Conservation (phyloP, 2,797 vertebrate species). For the Poliocrania exsul region DNA sequence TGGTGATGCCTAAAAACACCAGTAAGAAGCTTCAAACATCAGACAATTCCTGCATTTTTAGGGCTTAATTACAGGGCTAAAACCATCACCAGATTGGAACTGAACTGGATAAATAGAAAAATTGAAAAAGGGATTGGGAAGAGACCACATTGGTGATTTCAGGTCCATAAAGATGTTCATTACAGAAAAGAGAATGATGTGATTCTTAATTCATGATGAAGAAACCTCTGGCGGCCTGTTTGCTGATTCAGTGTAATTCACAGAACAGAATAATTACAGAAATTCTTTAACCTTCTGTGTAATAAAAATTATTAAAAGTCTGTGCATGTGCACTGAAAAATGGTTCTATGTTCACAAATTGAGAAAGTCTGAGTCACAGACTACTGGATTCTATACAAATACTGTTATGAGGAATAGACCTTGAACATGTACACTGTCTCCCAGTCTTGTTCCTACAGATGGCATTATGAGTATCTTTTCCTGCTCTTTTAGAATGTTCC, state of each 20-base stretch:
- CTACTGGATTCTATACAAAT: background rate
- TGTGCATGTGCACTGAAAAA: background rate
- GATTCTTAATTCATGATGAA: background rate
- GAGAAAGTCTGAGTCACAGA: background rate
- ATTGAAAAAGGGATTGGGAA: background rate
- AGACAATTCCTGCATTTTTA: background rate
- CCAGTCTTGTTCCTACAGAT: background rate
- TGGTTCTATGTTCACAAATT: background rate
- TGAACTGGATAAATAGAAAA: background rate
- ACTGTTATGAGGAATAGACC: background rate
- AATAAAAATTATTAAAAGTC: fast-evolving
- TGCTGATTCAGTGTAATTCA: background rate
- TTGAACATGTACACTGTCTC: background rate
- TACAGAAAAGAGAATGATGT: background rate
- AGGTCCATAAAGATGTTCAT: background rate
- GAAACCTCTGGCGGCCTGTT: background rate
- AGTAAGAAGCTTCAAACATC: background rate
- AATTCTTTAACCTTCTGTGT: background rate
- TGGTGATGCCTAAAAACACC: background rate
- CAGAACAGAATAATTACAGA: background rate
- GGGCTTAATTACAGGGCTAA: background rate
- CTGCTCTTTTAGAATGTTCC: background rate
- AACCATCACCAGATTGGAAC: background rate
- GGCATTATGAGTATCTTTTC: background rate
- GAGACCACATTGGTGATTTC: background rate